phyloP scores from a whole-genome alignment of 2,113 vertebrate species.

The Telmatochromis brachygnathus region DNA sequence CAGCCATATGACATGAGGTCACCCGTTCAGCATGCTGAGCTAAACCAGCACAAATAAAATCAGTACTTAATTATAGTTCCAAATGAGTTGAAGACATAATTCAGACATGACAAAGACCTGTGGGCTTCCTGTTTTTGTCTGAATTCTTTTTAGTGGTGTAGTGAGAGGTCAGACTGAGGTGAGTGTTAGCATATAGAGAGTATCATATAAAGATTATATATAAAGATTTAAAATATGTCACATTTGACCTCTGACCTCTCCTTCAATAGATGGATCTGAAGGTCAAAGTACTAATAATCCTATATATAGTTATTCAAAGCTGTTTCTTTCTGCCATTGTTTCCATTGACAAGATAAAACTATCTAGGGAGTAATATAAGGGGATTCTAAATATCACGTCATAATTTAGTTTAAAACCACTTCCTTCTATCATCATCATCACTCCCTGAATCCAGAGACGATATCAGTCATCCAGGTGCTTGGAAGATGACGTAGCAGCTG shows the following conservation, averaged over 20 bases:
- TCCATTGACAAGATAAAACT: neutral
- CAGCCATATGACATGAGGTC: neutral
- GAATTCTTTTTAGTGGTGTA: neutral
- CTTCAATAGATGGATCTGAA: neutral
- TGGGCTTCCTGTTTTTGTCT: neutral
- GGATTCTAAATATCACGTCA: neutral
- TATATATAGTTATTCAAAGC: neutral
- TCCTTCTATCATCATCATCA: neutral
- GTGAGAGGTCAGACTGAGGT: neutral
- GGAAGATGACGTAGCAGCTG: neutral
- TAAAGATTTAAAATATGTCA: neutral
- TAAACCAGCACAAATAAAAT: neutral
- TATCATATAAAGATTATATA: neutral
- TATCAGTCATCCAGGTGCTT: neutral
- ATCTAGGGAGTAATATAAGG: neutral
- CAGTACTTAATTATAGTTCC: neutral
- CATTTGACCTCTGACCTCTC: neutral
- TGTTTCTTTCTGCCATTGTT: neutral
- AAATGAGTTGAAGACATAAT: neutral
- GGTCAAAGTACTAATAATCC: accelerated
- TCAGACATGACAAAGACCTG: neutral
- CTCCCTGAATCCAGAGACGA: neutral
- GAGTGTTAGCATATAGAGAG: neutral
- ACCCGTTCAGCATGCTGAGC: neutral
- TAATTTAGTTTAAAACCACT: neutral